Conservation (phyloP, 2,888 invertebrate genomes). For the Cerastis rubricosa region DNA sequence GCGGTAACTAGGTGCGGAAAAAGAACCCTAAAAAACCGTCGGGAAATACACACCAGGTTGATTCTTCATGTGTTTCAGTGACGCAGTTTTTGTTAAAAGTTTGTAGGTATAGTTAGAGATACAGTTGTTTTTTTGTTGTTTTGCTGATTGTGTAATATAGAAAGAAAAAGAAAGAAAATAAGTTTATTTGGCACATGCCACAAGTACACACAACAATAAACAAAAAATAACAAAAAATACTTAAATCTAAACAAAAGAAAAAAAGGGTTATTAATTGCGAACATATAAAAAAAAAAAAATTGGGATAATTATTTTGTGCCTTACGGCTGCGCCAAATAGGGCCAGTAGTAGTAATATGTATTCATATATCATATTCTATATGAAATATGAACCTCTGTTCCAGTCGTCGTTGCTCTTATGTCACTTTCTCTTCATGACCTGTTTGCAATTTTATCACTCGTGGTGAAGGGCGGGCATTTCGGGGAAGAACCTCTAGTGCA, state of each 20-base stretch:
- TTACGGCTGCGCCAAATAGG: too few species aligned
- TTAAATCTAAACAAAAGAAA: too few species aligned
- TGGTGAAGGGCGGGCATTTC: background rate
- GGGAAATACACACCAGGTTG: conserved; percentile 29
- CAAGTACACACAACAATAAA: too few species aligned
- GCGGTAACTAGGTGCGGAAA: conserved; percentile 44
- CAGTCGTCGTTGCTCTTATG: background rate
- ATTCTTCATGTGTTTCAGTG: background rate
- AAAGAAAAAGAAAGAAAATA: too few species aligned
- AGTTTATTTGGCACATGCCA: too few species aligned
- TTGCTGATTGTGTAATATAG: background rate
- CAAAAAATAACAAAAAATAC: too few species aligned
- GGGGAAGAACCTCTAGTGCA: background rate
- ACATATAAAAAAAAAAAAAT: too few species aligned
- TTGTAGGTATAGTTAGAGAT: background rate
- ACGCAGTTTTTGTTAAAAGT: background rate
- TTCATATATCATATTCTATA: too few species aligned
- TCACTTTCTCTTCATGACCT: background rate
- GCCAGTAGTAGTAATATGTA: too few species aligned
- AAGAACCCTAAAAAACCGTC: conserved; percentile 36
- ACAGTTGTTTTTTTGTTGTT: background rate
- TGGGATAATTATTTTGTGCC: too few species aligned
- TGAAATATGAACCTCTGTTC: background rate
- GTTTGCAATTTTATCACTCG: background rate
- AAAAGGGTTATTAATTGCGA: too few species aligned